These are phyloP conservation scores for Cydia pomonella DNA, from an alignment of 1,140 invertebrate species.

Conservation along the genomic window DNA sequence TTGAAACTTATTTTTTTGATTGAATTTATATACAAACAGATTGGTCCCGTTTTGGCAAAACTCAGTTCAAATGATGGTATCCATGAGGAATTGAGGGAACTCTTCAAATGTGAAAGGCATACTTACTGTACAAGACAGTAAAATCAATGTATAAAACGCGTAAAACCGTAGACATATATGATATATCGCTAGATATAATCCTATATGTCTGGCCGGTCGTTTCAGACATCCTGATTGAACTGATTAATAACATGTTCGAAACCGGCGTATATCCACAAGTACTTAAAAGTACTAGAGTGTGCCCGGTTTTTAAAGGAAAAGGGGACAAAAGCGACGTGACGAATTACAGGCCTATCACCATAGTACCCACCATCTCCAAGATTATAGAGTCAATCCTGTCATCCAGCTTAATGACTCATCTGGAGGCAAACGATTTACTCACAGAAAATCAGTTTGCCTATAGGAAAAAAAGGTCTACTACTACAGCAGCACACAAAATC, in stretches of 20 bases:
- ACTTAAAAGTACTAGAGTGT: not conserved
- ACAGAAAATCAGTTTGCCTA: not conserved
- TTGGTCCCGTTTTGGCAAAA: too few species aligned
- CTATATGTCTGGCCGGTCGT: not conserved
- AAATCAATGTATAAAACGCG: not conserved
- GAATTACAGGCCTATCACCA: not conserved
- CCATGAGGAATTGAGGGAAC: too few species aligned
- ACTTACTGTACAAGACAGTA: too few species aligned
- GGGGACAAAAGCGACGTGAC: not conserved
- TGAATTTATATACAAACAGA: too few species aligned
- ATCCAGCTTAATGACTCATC: not conserved
- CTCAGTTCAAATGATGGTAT: too few species aligned
- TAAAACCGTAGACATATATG: not conserved
- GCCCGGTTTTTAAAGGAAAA: not conserved
- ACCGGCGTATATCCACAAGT: not conserved
- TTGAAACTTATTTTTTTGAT: too few species aligned
- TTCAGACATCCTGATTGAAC: not conserved
- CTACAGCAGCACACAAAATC: not conserved
- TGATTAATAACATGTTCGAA: not conserved
- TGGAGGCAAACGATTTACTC: not conserved
- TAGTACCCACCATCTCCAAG: not conserved
- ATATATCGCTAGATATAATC: not conserved
- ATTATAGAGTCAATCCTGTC: not conserved
- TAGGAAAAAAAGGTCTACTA: not conserved
- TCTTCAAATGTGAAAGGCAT: too few species aligned